Conservation (phyloP, 2,797 vertebrate genomes). For the Chelonia mydas region DNA sequence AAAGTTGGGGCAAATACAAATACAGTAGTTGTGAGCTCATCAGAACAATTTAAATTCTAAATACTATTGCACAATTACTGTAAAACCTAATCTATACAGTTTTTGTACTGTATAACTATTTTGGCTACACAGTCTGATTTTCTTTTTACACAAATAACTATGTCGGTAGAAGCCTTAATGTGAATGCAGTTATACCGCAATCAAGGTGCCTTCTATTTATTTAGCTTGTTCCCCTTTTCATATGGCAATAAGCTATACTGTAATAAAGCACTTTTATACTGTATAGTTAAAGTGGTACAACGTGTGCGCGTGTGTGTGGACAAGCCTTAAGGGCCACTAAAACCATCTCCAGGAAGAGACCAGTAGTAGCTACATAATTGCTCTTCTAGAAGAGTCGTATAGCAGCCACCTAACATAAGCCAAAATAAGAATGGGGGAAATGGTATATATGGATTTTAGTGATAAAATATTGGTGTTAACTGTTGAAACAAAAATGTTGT, state of each 20-base stretch:
- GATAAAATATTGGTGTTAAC: not conserved
- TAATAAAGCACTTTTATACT: not conserved
- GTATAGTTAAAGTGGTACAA: not conserved
- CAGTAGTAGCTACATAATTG: not conserved
- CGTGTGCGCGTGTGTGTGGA: not conserved
- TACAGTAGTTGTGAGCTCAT: not conserved
- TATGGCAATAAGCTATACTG: not conserved
- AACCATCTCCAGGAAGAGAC: not conserved
- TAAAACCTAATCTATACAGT: not conserved
- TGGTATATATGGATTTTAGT: not conserved
- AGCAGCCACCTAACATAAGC: not conserved
- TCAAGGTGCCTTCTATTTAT: fast-evolving
- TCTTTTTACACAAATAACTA: constrained; percentile 1
- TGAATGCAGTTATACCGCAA: not conserved
- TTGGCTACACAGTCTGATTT: not conserved
- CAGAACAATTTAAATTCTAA: not conserved
- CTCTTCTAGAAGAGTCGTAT: not conserved
- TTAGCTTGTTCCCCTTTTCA: not conserved
- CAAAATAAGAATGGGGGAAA: not conserved
- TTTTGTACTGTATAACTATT: not conserved
- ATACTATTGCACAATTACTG: not conserved
- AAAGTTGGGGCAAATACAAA: not conserved
- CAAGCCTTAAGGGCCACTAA: not conserved
- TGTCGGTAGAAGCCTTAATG: not conserved
- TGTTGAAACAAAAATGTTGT: not conserved